Evolutionary conservation across 2,797 vertebrate species (phyloP).

Genomic region (Oreochromis grahami): DNA sequence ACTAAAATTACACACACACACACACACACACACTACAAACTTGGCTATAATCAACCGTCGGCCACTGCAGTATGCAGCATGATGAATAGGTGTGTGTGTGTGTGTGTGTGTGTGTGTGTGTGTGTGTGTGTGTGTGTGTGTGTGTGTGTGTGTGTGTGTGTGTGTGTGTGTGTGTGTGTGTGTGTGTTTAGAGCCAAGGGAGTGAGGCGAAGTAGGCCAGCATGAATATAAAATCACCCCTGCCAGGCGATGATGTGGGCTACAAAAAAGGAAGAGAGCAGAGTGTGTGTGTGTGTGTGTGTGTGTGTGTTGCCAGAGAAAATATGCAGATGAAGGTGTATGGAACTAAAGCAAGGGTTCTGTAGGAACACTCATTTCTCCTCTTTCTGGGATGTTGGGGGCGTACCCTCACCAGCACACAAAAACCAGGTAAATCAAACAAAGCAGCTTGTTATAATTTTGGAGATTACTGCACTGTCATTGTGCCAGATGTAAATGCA

Average conservation of each 20-base stretch:
- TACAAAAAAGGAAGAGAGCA: slow-evolving; percentile 57
- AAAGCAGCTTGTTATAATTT: slow-evolving; percentile 48
- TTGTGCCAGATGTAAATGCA: slow-evolving; percentile 8
- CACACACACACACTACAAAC: slow-evolving; percentile 12
- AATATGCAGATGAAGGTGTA: slow-evolving; percentile 47
- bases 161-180: slow-evolving; percentile 38
- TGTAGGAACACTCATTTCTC: slow-evolving; percentile 44
- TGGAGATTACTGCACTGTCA: slow-evolving; percentile 32
- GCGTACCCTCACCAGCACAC: background rate
- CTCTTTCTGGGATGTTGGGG: slow-evolving; percentile 27
- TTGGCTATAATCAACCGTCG: slow-evolving; percentile 53
- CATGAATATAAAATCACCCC: slow-evolving; percentile 81
- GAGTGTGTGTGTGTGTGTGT: background rate
- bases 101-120: slow-evolving; percentile 18
- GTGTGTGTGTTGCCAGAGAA: background rate
- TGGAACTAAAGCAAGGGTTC: slow-evolving; percentile 35
- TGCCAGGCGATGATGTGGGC: slow-evolving; percentile 72
- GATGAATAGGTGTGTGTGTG: slow-evolving; percentile 61
- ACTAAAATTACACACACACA: background rate
- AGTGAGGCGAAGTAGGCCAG: slow-evolving; percentile 76
- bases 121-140: too few species aligned
- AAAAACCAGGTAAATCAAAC: slow-evolving; percentile 50
- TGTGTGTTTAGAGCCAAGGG: slow-evolving; percentile 44
- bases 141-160: too few species aligned
- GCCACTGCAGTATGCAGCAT: slow-evolving; percentile 63